Percentiles rank a stretch among this genome's conserved stretches.
These are phyloP conservation scores for Microdon myrmicae DNA, from an alignment of 2,888 invertebrate species.

Conservation along the genomic window DNA sequence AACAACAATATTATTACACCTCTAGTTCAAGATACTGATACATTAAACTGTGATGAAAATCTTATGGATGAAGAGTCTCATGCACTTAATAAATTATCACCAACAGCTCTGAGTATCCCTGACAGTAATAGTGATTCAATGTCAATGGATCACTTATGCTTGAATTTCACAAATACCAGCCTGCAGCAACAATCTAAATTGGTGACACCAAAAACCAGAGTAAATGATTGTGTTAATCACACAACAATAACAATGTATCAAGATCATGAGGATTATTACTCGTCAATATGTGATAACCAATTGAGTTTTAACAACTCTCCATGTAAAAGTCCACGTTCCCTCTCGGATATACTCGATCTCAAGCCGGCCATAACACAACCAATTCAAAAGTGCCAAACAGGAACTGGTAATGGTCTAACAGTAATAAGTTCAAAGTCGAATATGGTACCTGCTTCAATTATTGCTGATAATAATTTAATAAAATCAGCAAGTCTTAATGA, in stretches of 20 bases:
- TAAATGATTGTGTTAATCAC: slow-evolving; percentile 2
- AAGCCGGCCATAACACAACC: slow-evolving; percentile 44
- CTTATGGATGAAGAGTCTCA: slow-evolving; percentile 15
- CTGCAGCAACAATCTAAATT: slow-evolving; percentile 4
- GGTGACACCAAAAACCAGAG: too few relatives aligned
- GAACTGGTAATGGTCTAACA: neutral
- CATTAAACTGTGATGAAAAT: slow-evolving; percentile 28
- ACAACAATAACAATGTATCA: slow-evolving; percentile 21
- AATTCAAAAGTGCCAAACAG: slow-evolving; percentile 22
- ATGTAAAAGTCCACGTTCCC: slow-evolving; percentile 59
- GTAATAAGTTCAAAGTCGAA: slow-evolving; percentile 3
- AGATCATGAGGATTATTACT: slow-evolving; percentile 59
- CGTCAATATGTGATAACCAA: slow-evolving; percentile 62
- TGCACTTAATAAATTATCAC: slow-evolving; percentile 1
- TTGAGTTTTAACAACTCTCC: slow-evolving; percentile 61
- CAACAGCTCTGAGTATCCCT: slow-evolving; percentile 22
- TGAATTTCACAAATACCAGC: slow-evolving; percentile 36
- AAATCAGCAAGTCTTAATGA: slow-evolving; percentile 20
- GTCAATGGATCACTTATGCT: slow-evolving; percentile 29
- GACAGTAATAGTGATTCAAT: slow-evolving; percentile 17
- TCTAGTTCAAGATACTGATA: too few relatives aligned
- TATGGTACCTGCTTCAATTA: neutral
- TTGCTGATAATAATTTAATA: slow-evolving; percentile 14
- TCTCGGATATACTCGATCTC: slow-evolving; percentile 54
- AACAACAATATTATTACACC: slow-evolving; percentile 6